phyloP scores from a whole-genome alignment of 2,888 invertebrate genomes.

The Dusona sp. region DNA sequence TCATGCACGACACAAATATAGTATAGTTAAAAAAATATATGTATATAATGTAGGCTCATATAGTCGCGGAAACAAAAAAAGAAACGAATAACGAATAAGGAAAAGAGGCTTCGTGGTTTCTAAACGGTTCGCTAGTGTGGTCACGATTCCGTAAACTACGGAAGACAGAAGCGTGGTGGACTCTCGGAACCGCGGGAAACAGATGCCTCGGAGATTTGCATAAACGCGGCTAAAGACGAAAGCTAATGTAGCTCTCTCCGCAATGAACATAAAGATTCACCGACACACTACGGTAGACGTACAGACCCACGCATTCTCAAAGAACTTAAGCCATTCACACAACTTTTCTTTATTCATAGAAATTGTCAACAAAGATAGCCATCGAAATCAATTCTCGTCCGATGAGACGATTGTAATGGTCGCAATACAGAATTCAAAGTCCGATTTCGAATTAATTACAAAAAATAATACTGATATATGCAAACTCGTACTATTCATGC shows the following conservation, averaged over 20 bases:
- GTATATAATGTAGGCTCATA: background rate
- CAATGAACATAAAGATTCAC: slow-evolving; percentile 61
- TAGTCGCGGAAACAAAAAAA: background rate
- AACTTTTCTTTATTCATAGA: slow-evolving; percentile 77
- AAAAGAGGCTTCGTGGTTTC: slow-evolving; percentile 17
- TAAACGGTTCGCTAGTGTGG: slow-evolving; percentile 49
- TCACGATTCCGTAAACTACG: slow-evolving; percentile 65
- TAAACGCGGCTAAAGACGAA: slow-evolving; percentile 78
- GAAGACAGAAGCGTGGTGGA: slow-evolving; percentile 26
- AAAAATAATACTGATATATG: background rate
- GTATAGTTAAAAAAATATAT: slow-evolving; percentile 27
- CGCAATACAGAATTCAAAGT: background rate
- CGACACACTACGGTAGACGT: slow-evolving; percentile 6
- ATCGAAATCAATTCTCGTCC: slow-evolving; percentile 75
- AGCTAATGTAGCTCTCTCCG: slow-evolving; percentile 77
- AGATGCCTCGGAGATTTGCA: slow-evolving; percentile 81
- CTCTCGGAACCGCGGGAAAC: slow-evolving; percentile 72
- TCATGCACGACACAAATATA: slow-evolving; percentile 57
- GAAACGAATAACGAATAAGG: slow-evolving; percentile 3
- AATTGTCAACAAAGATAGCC: slow-evolving; percentile 71
- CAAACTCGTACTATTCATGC: background rate
- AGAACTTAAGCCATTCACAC: slow-evolving; percentile 38
- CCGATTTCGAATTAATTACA: background rate
- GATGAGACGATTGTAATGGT: background rate
- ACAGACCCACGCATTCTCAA: slow-evolving; percentile 11